phyloP scores from a whole-genome alignment of 64 coral and sea anemone genomes.

The Montipora efflorescens region DNA sequence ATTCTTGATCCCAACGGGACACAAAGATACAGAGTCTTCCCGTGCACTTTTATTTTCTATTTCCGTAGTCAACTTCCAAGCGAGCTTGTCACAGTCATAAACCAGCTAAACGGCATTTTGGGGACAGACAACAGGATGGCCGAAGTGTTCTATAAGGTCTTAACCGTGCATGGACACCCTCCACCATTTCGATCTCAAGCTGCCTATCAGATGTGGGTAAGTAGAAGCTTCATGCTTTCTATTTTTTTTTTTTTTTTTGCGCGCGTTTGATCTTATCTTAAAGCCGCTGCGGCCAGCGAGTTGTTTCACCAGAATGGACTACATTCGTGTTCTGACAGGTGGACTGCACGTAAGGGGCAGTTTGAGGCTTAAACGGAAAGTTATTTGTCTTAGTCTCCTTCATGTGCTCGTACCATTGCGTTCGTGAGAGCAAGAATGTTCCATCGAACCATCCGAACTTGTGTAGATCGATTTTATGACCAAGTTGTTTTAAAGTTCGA shows the following conservation, averaged over 20 bases:
- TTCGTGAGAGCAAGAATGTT: no score
- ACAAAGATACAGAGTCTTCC: no score
- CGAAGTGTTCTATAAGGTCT: constrained; percentile 17
- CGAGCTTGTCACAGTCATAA: constrained; percentile 60
- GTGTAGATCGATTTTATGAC: no score
- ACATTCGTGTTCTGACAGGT: no score
- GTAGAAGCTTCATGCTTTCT: not conserved
- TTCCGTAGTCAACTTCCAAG: constrained; percentile 29
- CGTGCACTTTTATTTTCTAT: not conserved
- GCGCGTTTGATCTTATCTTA: not conserved
- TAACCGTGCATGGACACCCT: constrained; percentile 45
- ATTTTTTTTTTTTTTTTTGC: not conserved
- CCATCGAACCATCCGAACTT: no score
- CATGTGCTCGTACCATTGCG: no score
- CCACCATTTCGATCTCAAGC: constrained; percentile 38
- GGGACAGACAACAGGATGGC: constrained; percentile 49
- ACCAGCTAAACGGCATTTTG: constrained; percentile 25
- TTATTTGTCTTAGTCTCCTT: no score
- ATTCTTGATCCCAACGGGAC: no score
- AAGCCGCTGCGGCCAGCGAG: not conserved
- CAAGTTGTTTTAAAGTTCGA: no score
- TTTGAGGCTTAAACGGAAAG: no score
- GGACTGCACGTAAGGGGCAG: no score
- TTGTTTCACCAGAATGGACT: no score
- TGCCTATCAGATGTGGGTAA: constrained; percentile 51